These are phyloP conservation scores for Pogonomyrmex barbatus DNA, from an alignment of 1,140 invertebrate genomes.

Conservation along the genomic window DNA sequence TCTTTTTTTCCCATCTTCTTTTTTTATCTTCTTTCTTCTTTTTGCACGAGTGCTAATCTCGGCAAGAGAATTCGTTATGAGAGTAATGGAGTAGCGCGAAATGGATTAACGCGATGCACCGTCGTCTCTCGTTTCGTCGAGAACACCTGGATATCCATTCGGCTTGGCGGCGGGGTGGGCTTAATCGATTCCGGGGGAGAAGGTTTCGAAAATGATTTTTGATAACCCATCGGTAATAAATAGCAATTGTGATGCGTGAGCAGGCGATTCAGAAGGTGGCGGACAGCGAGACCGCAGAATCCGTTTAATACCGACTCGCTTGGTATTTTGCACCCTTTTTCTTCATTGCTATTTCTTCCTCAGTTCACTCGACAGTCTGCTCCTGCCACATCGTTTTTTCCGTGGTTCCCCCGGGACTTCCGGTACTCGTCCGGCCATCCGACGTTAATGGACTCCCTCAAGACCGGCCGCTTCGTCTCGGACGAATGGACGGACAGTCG, in stretches of 20 bases:
- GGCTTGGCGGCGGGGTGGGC: neutral
- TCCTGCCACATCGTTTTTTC: conserved; percentile 56
- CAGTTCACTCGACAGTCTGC: conserved; percentile 43
- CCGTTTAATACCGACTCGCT: conserved; percentile 47
- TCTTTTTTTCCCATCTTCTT: neutral
- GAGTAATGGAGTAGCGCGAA: conserved; percentile 53
- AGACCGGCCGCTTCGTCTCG: conserved; percentile 69
- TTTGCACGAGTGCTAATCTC: conserved; percentile 51
- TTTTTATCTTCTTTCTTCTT: neutral
- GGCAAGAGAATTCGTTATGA: conserved; percentile 56
- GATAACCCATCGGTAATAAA: conserved; percentile 37
- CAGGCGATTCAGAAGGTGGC: neutral
- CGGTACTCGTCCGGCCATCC: conserved; percentile 74
- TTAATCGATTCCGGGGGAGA: conserved; percentile 29
- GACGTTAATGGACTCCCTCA: conserved; percentile 74
- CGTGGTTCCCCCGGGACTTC: conserved; percentile 74
- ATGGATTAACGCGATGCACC: conserved; percentile 53
- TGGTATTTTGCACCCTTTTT: conserved; percentile 38
- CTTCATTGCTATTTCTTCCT: conserved; percentile 46
- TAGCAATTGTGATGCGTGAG: conserved; percentile 2
- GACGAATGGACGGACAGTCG: conserved; percentile 64
- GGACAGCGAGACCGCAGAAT: conserved; percentile 30
- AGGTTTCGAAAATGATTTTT: conserved; percentile 23
- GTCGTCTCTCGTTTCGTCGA: conserved; percentile 17
- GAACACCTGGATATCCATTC: neutral